Percentiles rank a stretch among this genome's conserved stretches.
phyloP scores from a whole-genome alignment of 2,113 vertebrate genomes.

The Condylura cristata region DNA sequence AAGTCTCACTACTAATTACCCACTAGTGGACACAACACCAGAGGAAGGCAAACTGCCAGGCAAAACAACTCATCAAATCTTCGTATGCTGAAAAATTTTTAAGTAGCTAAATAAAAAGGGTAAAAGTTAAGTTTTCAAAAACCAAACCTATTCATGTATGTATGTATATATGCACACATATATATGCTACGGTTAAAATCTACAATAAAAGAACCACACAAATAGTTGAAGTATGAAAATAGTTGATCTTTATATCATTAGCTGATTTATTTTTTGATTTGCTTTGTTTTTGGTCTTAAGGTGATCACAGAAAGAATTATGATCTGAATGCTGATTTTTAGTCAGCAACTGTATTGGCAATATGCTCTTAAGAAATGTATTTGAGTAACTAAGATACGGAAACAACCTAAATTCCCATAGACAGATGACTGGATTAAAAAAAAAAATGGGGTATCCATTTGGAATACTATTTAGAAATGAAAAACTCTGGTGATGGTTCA shows the following conservation, averaged over 20 bases:
- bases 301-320: background rate
- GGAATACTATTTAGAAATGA: too few species aligned
- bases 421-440: too few species aligned
- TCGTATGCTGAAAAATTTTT: background rate
- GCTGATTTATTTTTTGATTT: background rate
- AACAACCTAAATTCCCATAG: too few species aligned
- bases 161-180: background rate
- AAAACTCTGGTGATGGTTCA: too few species aligned
- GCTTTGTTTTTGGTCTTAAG: background rate
- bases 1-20: background rate
- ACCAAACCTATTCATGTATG: background rate
- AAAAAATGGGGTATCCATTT: too few species aligned
- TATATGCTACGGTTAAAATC: background rate
- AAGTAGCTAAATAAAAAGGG: conserved; percentile 6
- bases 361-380: background rate
- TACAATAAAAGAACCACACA: background rate
- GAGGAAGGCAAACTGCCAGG: background rate
- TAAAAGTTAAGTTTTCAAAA: background rate
- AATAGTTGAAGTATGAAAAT: background rate
- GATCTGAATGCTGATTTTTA: background rate
- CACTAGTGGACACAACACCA: background rate
- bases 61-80: conserved; percentile 4
- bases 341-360: background rate
- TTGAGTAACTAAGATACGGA: background rate
- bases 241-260: background rate